Evolutionary conservation across 2,113 vertebrate species (phyloP).

Genomic region (Mionectes macconnelli): DNA sequence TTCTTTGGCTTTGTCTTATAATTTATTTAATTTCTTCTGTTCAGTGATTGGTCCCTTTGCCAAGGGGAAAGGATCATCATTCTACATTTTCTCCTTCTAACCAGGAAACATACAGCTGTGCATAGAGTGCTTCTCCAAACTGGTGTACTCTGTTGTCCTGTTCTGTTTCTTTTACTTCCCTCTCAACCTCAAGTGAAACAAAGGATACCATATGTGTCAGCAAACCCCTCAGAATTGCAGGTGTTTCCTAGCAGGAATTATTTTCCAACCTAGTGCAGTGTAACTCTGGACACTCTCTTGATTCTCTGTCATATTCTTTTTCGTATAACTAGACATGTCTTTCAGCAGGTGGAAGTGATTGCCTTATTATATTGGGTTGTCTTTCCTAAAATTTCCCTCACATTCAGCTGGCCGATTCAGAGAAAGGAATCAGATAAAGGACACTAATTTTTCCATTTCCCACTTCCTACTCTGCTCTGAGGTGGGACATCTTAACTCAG

Average conservation of each 20-base stretch:
- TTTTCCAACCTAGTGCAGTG: not conserved
- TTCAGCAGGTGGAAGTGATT: not conserved
- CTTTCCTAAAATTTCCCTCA: not conserved
- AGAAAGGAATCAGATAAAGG: not conserved
- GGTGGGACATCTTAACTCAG: not conserved
- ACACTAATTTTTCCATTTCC: not conserved
- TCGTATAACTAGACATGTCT: not conserved
- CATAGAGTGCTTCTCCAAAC: not conserved
- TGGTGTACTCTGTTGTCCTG: not conserved
- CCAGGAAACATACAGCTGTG: not conserved
- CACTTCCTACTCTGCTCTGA: not conserved
- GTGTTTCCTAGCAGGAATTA: not conserved
- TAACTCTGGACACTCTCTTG: not conserved
- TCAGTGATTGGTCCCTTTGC: not conserved
- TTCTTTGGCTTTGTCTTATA: not conserved
- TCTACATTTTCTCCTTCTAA: not conserved
- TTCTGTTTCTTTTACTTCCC: not conserved
- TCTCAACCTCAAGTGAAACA: not conserved
- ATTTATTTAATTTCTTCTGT: conserved; percentile 24
- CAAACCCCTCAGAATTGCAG: not conserved
- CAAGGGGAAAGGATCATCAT: not conserved
- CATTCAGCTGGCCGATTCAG: not conserved
- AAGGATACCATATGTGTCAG: not conserved
- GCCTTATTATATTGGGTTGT: not conserved
- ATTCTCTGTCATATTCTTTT: not conserved